Conservation (phyloP, 2,113 vertebrate genomes). For the Pitta sordida region DNA sequence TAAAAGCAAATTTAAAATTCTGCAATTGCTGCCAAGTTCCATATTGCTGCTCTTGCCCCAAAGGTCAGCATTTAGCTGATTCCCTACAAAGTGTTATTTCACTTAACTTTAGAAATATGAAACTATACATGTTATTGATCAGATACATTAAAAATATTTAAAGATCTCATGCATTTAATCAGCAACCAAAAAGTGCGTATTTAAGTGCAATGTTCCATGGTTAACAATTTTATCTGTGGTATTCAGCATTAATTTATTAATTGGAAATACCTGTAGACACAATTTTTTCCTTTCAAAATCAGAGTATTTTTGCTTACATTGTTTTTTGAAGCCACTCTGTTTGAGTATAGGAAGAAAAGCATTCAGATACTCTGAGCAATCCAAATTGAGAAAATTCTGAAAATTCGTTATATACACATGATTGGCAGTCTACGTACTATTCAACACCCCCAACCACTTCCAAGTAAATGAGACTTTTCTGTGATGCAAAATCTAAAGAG, state of each 20-base stretch:
- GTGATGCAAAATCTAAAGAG: neutral
- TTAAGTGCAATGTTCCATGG: neutral
- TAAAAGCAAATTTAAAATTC: neutral
- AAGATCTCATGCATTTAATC: neutral
- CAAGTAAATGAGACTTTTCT: neutral
- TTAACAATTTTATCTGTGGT: neutral
- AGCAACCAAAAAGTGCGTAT: neutral
- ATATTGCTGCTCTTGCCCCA: neutral
- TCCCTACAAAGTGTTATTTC: neutral
- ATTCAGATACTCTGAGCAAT: neutral
- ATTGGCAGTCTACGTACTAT: neutral
- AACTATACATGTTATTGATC: neutral
- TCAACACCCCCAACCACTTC: neutral
- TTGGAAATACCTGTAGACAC: neutral
- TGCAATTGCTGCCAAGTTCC: neutral
- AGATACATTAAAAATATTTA: neutral
- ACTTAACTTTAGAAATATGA: neutral
- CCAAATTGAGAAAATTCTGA: neutral
- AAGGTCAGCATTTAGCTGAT: neutral
- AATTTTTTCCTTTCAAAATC: neutral
- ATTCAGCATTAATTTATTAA: neutral
- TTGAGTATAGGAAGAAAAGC: neutral
- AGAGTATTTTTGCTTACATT: neutral
- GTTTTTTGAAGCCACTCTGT: neutral
- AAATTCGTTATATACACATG: neutral